phyloP scores from a whole-genome alignment of 2,113 vertebrate species.

The Eolophus roseicapilla region DNA sequence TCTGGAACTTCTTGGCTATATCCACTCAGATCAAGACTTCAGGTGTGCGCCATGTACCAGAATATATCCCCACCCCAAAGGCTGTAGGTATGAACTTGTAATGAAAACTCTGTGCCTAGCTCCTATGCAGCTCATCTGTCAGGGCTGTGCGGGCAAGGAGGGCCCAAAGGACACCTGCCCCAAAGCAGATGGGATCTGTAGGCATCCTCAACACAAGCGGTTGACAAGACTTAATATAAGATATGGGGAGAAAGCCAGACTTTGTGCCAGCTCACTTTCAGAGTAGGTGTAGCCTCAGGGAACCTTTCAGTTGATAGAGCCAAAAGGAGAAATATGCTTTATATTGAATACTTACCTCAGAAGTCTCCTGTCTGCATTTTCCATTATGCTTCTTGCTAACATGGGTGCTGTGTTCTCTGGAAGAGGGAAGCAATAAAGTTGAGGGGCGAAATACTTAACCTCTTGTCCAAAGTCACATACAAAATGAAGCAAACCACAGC shows the following conservation, averaged over 20 bases:
- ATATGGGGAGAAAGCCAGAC: background rate
- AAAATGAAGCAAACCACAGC: background rate
- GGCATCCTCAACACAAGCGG: background rate
- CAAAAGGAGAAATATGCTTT: background rate
- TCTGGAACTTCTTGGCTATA: background rate
- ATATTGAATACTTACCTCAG: background rate
- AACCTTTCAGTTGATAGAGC: background rate
- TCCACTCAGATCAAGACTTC: background rate
- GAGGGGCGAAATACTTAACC: background rate
- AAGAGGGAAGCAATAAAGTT: background rate
- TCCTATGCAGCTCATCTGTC: background rate
- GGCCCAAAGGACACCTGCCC: background rate
- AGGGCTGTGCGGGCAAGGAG: background rate
- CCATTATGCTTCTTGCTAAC: conserved; percentile 21
- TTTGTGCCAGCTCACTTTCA: background rate
- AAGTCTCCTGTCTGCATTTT: background rate
- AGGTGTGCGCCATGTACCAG: background rate
- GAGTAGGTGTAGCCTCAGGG: background rate
- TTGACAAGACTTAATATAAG: background rate
- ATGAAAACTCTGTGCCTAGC: background rate
- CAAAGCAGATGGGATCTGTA: background rate
- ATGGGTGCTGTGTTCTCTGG: background rate
- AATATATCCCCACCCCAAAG: background rate
- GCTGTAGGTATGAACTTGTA: background rate
- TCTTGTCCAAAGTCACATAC: background rate